Conservation (phyloP, 2,888 invertebrate genomes). For the Ennomos erosarius region DNA sequence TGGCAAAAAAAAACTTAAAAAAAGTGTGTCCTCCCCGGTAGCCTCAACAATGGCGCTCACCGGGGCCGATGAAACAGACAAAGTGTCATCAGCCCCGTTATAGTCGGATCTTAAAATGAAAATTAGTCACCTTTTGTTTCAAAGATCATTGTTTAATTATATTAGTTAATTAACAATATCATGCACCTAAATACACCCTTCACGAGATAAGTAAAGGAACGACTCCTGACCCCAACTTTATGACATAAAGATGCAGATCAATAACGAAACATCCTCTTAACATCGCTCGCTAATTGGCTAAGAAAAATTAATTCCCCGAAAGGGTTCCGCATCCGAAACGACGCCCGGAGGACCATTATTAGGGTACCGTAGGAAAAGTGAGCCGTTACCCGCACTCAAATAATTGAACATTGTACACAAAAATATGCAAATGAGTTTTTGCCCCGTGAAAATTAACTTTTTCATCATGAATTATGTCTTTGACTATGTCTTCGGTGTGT, state of each 20-base stretch:
- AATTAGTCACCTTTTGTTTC: too few species aligned
- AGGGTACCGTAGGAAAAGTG: slow-evolving; percentile 64
- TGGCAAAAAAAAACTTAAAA: too few species aligned
- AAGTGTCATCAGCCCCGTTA: too few species aligned
- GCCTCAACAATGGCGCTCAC: too few species aligned
- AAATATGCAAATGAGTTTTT: slow-evolving; percentile 82
- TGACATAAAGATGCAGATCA: slow-evolving; percentile 59
- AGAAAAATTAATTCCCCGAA: slow-evolving; percentile 83
- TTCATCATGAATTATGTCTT: slow-evolving; percentile 85
- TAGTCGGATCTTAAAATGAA: too few species aligned
- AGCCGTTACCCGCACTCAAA: slow-evolving; percentile 67
- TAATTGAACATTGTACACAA: slow-evolving; percentile 77
- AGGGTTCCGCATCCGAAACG: slow-evolving; percentile 72
- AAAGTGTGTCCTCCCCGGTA: too few species aligned
- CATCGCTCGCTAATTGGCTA: slow-evolving; percentile 78
- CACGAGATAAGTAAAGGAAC: slow-evolving; percentile 36
- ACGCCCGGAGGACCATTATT: slow-evolving; percentile 71
- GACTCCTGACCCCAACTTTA: slow-evolving; percentile 29
- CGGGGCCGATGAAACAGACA: too few species aligned
- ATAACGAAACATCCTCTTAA: slow-evolving; percentile 62
- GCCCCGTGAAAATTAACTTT: slow-evolving; percentile 82
- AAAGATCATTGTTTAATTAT: too few species aligned
- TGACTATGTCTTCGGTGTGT: slow-evolving; percentile 72
- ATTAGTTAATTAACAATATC: slow-evolving; percentile 25
- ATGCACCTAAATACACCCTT: slow-evolving; percentile 29